Evolutionary conservation across 2,888 invertebrate species (phyloP), one percentile per base, ranked within the genome.

Genomic region (Tiliacea aurago): DNA sequence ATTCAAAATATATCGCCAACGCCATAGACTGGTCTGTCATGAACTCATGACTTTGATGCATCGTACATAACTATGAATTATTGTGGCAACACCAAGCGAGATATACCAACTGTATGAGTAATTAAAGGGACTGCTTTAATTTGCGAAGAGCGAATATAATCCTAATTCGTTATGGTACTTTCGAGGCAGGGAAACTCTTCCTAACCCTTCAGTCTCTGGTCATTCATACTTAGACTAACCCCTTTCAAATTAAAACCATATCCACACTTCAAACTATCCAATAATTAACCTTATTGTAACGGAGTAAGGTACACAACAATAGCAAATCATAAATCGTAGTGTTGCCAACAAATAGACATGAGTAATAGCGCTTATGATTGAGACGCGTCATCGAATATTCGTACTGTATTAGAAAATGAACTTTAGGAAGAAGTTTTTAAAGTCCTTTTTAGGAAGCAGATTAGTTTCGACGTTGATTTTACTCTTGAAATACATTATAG

Each of bases 291-390:
- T 70, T 78, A 61, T 49, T 2, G 0, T 23, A 5, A 47, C 0
- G 3, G 0, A 4, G 18, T 70, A 71, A 43, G 33, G 11, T 59
- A 43, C 28, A 59, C 1, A 58, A 23, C 0, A 13, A 18, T 10
- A 55, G 73, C 33, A 78, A 51, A 55, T 15, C n/a, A 7, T 15
- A 62, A 71, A 10, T 72, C 53, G 62, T 67, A 56, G 63, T 61
- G 45, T 55, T 59, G 41, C 41, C 15, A 43, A 51, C 81, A 69
- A 73, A 78, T 70, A 66, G 82, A 81, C 68, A 78, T 82, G 81
- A 81, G 74, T 81, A 78, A 81, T 81, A 82, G 78, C 68, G 79
- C 86, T 86, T 88, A 90, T 91, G 91, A 93, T 92, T 88, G 90
- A 93, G 88, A 82, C 74, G 33, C 78, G 78, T 81, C 81, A 78